Evolutionary conservation across 2,113 vertebrate species (phyloP), one percentile per base, ranked within the genome.

Genomic region (Barnardius zonarius): DNA sequence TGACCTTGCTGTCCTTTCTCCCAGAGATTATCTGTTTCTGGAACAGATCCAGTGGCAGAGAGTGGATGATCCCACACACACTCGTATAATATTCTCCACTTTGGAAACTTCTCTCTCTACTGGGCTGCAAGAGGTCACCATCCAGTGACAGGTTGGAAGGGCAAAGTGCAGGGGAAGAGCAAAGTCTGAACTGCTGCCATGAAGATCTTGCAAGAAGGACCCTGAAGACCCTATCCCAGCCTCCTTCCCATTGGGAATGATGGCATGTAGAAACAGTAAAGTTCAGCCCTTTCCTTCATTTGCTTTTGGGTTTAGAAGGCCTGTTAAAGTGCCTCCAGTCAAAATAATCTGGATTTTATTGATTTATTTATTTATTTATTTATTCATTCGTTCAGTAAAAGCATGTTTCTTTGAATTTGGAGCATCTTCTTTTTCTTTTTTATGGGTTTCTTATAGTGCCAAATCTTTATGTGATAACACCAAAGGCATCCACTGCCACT

Each of bases 141-240:
- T 33, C 23, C 41, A 52, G 69, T 22, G 33, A 18, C 0, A 2
- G 23, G 8, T 5, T 84, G 57, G 39, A 82, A 68, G 8, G 0
- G 10, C 0, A 5, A 82, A 84, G 12, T 0, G 8, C 0, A 5
- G 4, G 13, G 37, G 6, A 13, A 76, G 17, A 73, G 13, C 0
- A 3, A 73, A 24, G 3, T 51, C 35, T 57, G 27, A 80, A 35
- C 17, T 69, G 27, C 41, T 92, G 39, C 23, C 39, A 15, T 17
- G 18, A 73, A 55, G 35, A 61, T 39, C 37, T 75, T 73, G 17
- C 30, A 31, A 59, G 20, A 79, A 75, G 35, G 35, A 55, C 23
- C 11, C 17, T 57, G 16, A 31, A 76, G 52, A 66, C 7, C 8
- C 30, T 24, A 48, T 41, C 15, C 15, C 59, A 76, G 5, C 14